Conservation (phyloP, 2,113 vertebrate genomes). For the Falco punctatus region DNA sequence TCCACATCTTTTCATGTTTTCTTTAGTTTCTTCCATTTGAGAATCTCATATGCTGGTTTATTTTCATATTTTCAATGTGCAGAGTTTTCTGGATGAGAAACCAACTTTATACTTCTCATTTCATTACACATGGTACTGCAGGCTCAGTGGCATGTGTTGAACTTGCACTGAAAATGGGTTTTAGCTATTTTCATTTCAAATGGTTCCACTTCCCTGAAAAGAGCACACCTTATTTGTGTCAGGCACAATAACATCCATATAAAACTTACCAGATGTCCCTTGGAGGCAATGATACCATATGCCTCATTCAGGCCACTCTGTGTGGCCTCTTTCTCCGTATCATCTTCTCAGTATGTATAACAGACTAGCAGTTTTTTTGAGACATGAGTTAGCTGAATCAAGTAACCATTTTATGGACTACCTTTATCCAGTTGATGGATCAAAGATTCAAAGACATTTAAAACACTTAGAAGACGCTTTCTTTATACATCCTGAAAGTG, state of each 20-base stretch:
- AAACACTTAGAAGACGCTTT: neutral
- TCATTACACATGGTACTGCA: neutral
- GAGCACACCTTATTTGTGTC: neutral
- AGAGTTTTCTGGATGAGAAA: conserved; percentile 3
- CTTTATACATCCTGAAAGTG: neutral
- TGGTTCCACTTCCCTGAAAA: accelerated
- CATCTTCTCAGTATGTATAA: neutral
- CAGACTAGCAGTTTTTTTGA: neutral
- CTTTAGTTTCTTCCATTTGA: conserved; percentile 1
- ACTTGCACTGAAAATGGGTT: neutral
- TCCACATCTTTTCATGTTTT: conserved; percentile 37
- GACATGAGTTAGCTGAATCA: neutral
- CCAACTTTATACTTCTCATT: neutral
- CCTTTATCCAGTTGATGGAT: neutral
- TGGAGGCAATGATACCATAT: neutral
- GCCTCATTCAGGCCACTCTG: neutral
- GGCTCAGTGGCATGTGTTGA: neutral
- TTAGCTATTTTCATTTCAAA: neutral
- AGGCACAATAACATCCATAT: neutral
- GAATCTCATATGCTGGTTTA: neutral
- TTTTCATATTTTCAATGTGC: conserved; percentile 27
- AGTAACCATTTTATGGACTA: neutral
- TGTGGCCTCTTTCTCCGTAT: neutral
- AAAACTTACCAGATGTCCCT: neutral
- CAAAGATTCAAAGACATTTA: neutral